Conservation (phyloP, 2,888 invertebrate genomes). For the Zaprionus obscuricornis region DNA sequence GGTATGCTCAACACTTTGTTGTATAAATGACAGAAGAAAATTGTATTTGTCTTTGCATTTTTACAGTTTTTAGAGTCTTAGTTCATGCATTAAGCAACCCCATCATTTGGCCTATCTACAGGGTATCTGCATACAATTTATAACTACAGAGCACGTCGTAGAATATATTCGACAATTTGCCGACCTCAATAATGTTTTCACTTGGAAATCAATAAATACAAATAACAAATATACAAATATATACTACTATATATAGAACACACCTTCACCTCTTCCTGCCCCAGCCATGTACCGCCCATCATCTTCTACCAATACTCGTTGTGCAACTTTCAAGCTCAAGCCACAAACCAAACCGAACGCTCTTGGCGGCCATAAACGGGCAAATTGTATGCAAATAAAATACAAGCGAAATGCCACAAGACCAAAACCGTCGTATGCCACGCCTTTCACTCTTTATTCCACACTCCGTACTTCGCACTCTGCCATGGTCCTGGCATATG, state of each 20-base stretch:
- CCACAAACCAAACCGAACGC: neutral
- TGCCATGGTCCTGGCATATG: neutral
- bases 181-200: slow-evolving; percentile 74
- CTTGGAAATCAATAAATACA: slow-evolving; percentile 74
- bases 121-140: no score
- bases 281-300: no score
- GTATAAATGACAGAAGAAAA: neutral
- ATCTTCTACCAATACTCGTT: no score
- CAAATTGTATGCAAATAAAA: slow-evolving; percentile 76
- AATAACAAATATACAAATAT: slow-evolving; percentile 66
- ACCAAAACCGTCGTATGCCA: slow-evolving; percentile 31
- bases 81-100: no score
- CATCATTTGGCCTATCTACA: no score
- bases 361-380: slow-evolving; percentile 59
- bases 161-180: slow-evolving; percentile 39
- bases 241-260: no score
- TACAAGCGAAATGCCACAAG: slow-evolving; percentile 46
- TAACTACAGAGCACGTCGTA: no score
- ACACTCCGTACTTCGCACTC: neutral
- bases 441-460: no score
- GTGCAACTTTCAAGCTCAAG: neutral
- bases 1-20: no score
- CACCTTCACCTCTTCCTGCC: neutral
- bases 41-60: neutral
- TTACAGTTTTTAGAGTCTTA: no score